Evolutionary conservation across 2,888 invertebrate genomes (phyloP), one percentile per base, ranked within the genome.

Genomic region (Apeira syringaria): DNA sequence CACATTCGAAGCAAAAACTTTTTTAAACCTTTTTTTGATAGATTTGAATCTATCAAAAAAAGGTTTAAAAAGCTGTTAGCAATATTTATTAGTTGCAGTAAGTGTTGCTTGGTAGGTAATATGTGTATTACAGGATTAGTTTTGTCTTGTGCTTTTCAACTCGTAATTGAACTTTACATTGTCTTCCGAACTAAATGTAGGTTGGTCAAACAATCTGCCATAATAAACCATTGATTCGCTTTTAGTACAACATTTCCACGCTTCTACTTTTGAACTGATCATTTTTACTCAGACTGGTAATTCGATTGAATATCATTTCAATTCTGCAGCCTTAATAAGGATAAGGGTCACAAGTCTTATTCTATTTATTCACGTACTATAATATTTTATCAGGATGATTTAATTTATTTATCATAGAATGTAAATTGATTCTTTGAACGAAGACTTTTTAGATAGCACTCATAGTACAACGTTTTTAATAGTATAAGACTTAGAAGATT

Each of bases 331-430:
- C 28, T 9, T 10, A 7, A 31, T 34, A 37, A 33, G 20, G 10
- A 26, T 22, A 22, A 22, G 20, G 10, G 20, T 22, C 15, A 22
- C 22, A 11, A 36, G 15, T 31, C 22, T 37, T 41, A 47, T 39
- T 43, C 9, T 3, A 27, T 47, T 43, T 35, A 39, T 39, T 15
- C 42, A 8, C 13, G 18, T 12, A 35, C 9, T 18, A 36, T 29
- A 36, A 39, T 32, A 15, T 8, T 40, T 30, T 25, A 11, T 15
- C 6, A 22, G 15, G 35, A 32, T 38, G 37, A 45, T 42, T 46
- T 11, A 32, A 43, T 43, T 33, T 34, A 40, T 31, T 50, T 34
- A 24, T 31, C 24, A 28, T 26, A 24, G 24, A 50, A 11, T 30
- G 26, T 12, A 50, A 12, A 38, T 41, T 41, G 22, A 29, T 24